Evolutionary conservation across 1,140 invertebrate genomes (phyloP), one percentile per base, ranked within the genome.

Genomic region (Pogonomyrmex californicus): DNA sequence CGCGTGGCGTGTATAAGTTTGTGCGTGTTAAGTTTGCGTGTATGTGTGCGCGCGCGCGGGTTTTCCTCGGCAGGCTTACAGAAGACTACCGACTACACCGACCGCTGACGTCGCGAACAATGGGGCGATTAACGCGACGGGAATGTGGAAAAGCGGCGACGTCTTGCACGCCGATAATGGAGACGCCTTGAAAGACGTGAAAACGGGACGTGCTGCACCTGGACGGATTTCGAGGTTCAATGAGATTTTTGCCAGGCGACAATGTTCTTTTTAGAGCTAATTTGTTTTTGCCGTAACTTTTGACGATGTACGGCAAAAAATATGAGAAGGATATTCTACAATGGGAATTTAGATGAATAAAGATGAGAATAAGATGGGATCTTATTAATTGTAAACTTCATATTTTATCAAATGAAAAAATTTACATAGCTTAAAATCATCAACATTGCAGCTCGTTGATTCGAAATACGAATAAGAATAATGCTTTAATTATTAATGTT

Each of bases 61-160:
- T 83, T 83, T 83, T 66, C 66, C 66, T 78, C 68, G 65, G 73
- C 77, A 90, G 88, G 89, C 88, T 90, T 78, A 90, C 47, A 68
- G 58, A 87, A 90, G 88, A 87, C 85, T 86, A 68, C 75, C 88
- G 60, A 85, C 86, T 70, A 88, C 71, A 47, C 70, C 70, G 51
- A 58, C 88, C 71, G 41, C 75, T 75, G 58, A 85, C 79, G 73
- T 76, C 62, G 66, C 88, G 91, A 92, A 92, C 91, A 92, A 93
- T 93, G 70, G 91, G 66, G 77, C 91, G 90, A 93, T 92, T 93
- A 91, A 91, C 88, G 89, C 66, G 87, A 54, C 38, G 79, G 56
- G 70, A 51, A 89, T 85, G 78, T 82, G 70, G 88, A 90, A 90
- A 90, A 87, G 77, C 85, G 36, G 76, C 63, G 76, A 86, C 78